Evolutionary conservation across 2,888 invertebrate genomes (phyloP).

Genomic region (Parthenolecanium corni): DNA sequence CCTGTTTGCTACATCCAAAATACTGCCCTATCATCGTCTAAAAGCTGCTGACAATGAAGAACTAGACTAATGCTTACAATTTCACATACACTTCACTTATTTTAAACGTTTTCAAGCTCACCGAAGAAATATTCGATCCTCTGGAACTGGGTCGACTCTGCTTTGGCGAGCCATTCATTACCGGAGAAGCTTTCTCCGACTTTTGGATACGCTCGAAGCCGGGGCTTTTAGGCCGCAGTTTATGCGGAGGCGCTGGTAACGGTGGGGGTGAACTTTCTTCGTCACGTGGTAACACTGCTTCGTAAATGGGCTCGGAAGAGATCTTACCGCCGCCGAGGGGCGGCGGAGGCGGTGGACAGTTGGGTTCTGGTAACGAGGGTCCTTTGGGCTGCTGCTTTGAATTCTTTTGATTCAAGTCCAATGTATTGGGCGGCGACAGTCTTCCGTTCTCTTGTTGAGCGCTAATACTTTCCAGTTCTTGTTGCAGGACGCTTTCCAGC

Average conservation of each 20-base stretch:
- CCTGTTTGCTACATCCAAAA: too few relatives aligned
- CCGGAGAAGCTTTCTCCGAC: constrained; percentile 35
- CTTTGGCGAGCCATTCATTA: constrained; percentile 40
- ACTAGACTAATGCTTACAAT: background rate
- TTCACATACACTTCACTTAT: too few relatives aligned
- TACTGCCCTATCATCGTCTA: too few relatives aligned
- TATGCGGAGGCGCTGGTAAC: constrained; percentile 42
- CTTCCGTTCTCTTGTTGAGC: constrained; percentile 35
- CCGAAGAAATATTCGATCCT: constrained; percentile 39
- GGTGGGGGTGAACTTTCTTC: constrained; percentile 42
- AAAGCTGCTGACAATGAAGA: background rate
- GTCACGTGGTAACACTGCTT: constrained; percentile 64
- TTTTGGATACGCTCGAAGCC: constrained; percentile 37
- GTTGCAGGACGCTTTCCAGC: constrained; percentile 53
- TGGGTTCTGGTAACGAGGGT: constrained; percentile 63
- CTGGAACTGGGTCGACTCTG: constrained; percentile 44
- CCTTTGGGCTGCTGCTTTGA: constrained; percentile 40
- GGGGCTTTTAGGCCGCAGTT: constrained; percentile 39
- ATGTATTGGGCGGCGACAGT: constrained; percentile 27
- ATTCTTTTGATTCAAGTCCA: constrained; percentile 11
- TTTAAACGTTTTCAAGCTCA: constrained; percentile 37
- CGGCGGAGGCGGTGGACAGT: constrained; percentile 43
- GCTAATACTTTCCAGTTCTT: constrained; percentile 46
- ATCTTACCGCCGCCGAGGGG: constrained; percentile 36
- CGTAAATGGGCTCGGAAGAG: constrained; percentile 68